Evolutionary conservation across 2,797 vertebrate species (phyloP), one percentile per base, ranked within the genome.

Genomic region (Cottoperca gobio): DNA sequence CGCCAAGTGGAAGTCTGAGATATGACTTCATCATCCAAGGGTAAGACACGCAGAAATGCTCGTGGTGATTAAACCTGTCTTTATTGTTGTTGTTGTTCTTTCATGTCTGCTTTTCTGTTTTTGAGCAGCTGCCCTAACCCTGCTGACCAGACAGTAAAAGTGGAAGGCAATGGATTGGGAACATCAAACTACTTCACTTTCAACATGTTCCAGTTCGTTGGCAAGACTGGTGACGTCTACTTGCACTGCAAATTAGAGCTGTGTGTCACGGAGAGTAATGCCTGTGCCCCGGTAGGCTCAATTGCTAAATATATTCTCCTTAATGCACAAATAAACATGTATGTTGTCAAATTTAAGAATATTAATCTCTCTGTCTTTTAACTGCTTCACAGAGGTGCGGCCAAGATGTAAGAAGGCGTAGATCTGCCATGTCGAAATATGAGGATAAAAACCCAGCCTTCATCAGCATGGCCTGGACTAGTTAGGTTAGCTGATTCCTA

Each of bases 111-210:
- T 45, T 54, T 54, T 8, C n/a, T 63, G 24, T 72, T 52, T 65
- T 13, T 63, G 49, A 67, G 14, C 71, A 90, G 89, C 59, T 89
- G 85, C 43, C 77, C 87, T 4, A 87, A 83, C 40, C 66, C 78
- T 7, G 28, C 21, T 9, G 89, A 90, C 23, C 6, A 14, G 2
- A 82, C 85, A 0, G 62, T 86, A 35, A 11, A 12, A 5, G 40
- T 80, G 17, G 46, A 39, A 37, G 57, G 48, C 33, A 90, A 88
- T 7, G 88, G 88, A 42, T 2, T 7, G 33, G 85, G 79, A 53
- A 64, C 66, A 2, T 83, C 78, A 42, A 87, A 40, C 37, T 23
- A 33, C 49, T 82, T 86, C 52, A 78, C 64, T 42, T 89, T 87
- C 64, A 76, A 73, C 48, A 55, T 28, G 2, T 88, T 90, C 69